These are phyloP conservation scores for Chaetodon trifasciatus DNA, from an alignment of 2,797 vertebrate species.

Conservation along the genomic window DNA sequence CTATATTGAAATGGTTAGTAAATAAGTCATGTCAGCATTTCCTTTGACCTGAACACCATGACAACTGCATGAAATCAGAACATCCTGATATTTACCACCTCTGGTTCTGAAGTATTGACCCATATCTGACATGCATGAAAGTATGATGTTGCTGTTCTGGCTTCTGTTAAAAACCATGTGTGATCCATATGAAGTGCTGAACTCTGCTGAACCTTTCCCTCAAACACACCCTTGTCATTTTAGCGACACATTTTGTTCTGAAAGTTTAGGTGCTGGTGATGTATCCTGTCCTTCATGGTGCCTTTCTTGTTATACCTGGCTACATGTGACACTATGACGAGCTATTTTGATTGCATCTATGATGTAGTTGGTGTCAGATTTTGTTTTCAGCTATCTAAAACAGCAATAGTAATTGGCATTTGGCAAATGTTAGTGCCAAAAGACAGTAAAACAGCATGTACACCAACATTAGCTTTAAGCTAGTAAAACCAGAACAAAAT, in stretches of 20 bases:
- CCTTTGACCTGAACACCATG: slow-evolving; percentile 9
- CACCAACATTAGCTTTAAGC: background rate
- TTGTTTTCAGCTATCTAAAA: background rate
- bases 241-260: background rate
- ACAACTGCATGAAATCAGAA: slow-evolving; percentile 42
- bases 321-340: background rate
- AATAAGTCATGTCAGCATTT: background rate
- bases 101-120: slow-evolving; percentile 32
- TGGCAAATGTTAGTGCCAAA: background rate
- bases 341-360: background rate
- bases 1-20: background rate
- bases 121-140: slow-evolving; percentile 43
- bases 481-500: background rate
- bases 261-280: slow-evolving; percentile 6
- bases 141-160: slow-evolving; percentile 43
- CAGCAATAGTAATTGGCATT: background rate
- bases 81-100: slow-evolving; percentile 28
- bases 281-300: background rate
- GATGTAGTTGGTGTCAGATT: background rate
- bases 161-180: slow-evolving; percentile 52
- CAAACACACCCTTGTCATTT: background rate
- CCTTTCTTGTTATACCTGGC: background rate
- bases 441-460: background rate
- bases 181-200: slow-evolving; percentile 42
- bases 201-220: slow-evolving; percentile 13